Evolutionary conservation across 37 sponge, comb jelly and placozoan genomes (phyloP).

Genomic region (Aplysina aerophoba): DNA sequence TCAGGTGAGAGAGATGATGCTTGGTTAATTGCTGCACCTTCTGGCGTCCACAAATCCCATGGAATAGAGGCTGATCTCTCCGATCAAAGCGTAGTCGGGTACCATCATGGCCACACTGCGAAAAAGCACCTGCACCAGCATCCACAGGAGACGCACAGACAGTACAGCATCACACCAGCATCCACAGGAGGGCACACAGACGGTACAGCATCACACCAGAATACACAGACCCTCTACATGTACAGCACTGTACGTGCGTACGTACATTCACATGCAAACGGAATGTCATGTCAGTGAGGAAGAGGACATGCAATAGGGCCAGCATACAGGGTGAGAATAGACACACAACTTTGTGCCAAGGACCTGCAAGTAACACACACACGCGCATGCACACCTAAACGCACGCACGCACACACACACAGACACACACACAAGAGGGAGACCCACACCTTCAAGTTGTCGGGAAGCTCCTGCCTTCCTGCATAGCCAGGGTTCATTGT

Average conservation of each 20-base stretch:
- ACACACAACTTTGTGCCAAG: too few relatives aligned
- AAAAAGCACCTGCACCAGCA: slow-evolving; percentile 88
- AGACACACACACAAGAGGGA: slow-evolving; percentile 2
- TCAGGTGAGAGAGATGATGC: not conserved
- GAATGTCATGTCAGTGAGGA: too few relatives aligned
- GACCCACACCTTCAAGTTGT: slow-evolving; percentile 90
- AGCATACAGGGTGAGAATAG: too few relatives aligned
- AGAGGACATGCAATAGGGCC: too few relatives aligned
- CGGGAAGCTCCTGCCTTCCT: slow-evolving; percentile 96
- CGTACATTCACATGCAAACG: too few relatives aligned
- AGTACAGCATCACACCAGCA: too few relatives aligned
- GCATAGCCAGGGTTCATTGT: slow-evolving; percentile 99
- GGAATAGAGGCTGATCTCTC: slow-evolving; percentile 98
- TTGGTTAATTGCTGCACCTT: not conserved
- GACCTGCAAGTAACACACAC: not conserved
- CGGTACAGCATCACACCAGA: too few relatives aligned
- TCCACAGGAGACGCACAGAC: too few relatives aligned
- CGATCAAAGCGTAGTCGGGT: slow-evolving; percentile 97
- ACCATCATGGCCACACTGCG: slow-evolving; percentile 99
- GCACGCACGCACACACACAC: not conserved
- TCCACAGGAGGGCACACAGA: too few relatives aligned
- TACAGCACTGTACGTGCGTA: too few relatives aligned
- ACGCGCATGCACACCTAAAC: not conserved
- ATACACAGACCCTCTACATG: too few relatives aligned
- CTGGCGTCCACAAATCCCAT: slow-evolving; percentile 98